Evolutionary conservation across 2,797 vertebrate genomes (phyloP).

Genomic region (Jordanella pulchra): DNA sequence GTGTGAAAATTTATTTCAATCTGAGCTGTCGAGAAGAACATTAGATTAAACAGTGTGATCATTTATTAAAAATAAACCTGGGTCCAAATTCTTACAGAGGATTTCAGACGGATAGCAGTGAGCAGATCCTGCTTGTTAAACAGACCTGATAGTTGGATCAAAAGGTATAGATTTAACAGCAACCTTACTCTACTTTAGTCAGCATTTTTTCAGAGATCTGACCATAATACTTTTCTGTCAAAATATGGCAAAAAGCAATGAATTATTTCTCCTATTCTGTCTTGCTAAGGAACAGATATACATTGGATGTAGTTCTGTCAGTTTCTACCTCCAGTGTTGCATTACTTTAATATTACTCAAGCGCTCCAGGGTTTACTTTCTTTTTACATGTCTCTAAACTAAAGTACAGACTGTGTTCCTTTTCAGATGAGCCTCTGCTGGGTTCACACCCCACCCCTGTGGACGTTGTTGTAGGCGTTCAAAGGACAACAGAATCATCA

Average conservation of each 20-base stretch:
- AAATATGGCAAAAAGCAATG: too few relatives aligned
- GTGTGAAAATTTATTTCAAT: background rate
- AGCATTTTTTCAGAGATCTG: too few relatives aligned
- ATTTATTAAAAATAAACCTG: too few relatives aligned
- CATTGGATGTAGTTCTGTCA: background rate
- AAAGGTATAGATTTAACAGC: too few relatives aligned
- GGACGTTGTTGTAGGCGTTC: conserved; percentile 48
- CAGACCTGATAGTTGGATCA: too few relatives aligned
- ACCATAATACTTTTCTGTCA: too few relatives aligned
- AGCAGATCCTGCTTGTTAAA: too few relatives aligned
- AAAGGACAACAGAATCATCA: conserved; percentile 53
- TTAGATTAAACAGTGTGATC: too few relatives aligned
- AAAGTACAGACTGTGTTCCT: conserved; percentile 23
- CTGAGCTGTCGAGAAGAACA: background rate
- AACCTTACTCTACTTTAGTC: too few relatives aligned
- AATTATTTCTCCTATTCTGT: too few relatives aligned
- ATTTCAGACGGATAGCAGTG: background rate
- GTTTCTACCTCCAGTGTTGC: background rate
- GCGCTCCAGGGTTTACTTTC: background rate
- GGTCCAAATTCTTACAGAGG: too few relatives aligned
- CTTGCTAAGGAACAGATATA: background rate
- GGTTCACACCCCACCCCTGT: conserved; percentile 36
- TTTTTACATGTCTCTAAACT: conserved; percentile 6
- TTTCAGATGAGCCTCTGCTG: conserved; percentile 60
- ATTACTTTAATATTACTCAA: background rate